These are phyloP conservation scores for Phaethon lepturus DNA, from an alignment of 2,113 vertebrate genomes.

Conservation along the genomic window DNA sequence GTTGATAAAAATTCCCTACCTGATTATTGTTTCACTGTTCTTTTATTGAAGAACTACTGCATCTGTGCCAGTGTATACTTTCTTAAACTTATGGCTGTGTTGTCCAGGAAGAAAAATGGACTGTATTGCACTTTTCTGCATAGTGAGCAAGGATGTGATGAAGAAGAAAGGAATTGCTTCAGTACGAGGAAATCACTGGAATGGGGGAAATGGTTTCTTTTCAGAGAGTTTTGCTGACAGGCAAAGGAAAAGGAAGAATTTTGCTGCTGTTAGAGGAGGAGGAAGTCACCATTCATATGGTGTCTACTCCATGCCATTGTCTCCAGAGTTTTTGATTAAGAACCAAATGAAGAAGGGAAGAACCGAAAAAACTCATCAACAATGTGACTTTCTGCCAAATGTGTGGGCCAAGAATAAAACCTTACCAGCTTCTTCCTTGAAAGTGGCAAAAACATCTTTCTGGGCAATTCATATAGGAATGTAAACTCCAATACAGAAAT, in stretches of 20 bases:
- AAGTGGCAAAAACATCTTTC: neutral
- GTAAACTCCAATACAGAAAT: neutral
- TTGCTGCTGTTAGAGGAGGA: neutral
- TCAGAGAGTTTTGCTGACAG: neutral
- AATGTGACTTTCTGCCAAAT: neutral
- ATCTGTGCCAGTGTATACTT: neutral
- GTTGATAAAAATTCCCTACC: neutral
- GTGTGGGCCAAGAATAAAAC: accelerated
- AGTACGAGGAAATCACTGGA: neutral
- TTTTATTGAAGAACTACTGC: neutral
- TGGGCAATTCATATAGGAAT: neutral
- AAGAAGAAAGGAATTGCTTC: neutral
- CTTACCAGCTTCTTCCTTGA: neutral
- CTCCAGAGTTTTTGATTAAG: neutral
- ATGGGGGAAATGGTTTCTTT: neutral
- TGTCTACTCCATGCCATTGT: neutral
- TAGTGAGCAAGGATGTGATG: neutral
- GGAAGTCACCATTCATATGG: neutral
- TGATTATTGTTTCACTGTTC: neutral
- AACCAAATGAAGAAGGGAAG: neutral
- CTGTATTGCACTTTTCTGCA: neutral
- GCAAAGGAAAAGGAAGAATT: neutral
- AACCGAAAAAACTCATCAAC: neutral
- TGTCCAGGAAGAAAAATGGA: conserved; percentile 11
- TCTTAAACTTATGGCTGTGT: neutral